Evolutionary conservation across 2,797 vertebrate species (phyloP).

Genomic region (Carduelis carduelis): DNA sequence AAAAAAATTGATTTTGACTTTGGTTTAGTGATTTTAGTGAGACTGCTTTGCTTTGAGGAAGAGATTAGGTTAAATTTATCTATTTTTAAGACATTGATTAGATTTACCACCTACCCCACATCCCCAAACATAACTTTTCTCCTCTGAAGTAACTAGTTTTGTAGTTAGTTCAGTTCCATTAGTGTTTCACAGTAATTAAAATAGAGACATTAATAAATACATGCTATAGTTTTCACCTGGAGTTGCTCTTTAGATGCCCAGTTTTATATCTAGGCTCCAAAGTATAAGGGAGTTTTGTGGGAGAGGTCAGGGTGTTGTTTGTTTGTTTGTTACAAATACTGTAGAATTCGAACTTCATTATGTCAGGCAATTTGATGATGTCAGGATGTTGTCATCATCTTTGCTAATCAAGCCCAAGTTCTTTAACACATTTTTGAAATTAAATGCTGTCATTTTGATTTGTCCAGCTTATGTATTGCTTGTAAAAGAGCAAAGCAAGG

Average conservation of each 20-base stretch:
- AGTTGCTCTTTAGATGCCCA: neutral
- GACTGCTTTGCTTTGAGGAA: neutral
- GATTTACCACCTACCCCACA: neutral
- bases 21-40: neutral
- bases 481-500: neutral
- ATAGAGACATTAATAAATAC: neutral
- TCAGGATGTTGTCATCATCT: neutral
- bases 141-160: neutral
- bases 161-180: neutral
- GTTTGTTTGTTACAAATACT: neutral
- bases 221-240: neutral
- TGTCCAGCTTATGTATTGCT: neutral
- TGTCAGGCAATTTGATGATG: neutral
- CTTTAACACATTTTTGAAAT: neutral
- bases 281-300: neutral
- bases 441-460: neutral
- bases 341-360: neutral
- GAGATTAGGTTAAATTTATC: neutral
- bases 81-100: neutral
- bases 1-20: neutral
- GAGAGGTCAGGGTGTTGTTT: rapidly evolving
- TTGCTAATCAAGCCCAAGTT: neutral
- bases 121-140: neutral
- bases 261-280: neutral
- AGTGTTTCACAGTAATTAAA: neutral